Base-by-base conservation (phyloP, 1,140 invertebrate species). In the Carcinoscorpius rotundicauda region DNA sequence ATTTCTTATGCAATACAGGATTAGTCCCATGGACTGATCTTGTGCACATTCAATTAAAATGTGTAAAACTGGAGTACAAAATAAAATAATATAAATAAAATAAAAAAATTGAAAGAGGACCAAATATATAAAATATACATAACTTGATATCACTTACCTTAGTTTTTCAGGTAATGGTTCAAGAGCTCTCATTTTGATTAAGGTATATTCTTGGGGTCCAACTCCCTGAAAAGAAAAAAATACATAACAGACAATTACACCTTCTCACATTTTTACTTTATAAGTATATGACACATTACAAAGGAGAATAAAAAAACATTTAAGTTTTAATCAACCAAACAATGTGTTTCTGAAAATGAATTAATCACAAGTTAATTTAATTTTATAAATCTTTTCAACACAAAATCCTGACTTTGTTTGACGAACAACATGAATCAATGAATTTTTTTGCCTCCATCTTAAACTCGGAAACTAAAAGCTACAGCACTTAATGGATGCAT, bases 191-290 rank as follows among this genome's bases (percentile, higher is more conserved):
- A 99, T 87, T 79, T 99, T 99, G 61, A 99, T 87, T 2, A 99
- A 79, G 4, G 95, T 98, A 74, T 99, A 99, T 76, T 99, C 97
- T 78, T 98, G 95, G 6, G 95, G 93, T 0, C 91, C 96, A 58
- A 98, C 95, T 64, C 95, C 96, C 76, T 79, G 65, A 49, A 68
- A 8, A 64, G 49, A 55, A 68, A n/a, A 57, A 5, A 60, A 65
- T 56, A 29, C 2, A 29, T 29, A 29, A 29, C 29, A 29, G 29
- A 29, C 29, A 29, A 29, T 29, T 29, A 29, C 29, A 29, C 29
- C 29, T 29, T 29, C 29, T 29, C 29, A 29, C 29, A 29, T 29
- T 29, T 29, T 29, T 29, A 29, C 29, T 29, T 29, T 29, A 29
- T 29, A 29, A 29, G 29, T 29, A 29, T 29, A 29, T 2, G 0